Evolutionary conservation across 2,113 vertebrate genomes (phyloP).

Genomic region (Sander vitreus): DNA sequence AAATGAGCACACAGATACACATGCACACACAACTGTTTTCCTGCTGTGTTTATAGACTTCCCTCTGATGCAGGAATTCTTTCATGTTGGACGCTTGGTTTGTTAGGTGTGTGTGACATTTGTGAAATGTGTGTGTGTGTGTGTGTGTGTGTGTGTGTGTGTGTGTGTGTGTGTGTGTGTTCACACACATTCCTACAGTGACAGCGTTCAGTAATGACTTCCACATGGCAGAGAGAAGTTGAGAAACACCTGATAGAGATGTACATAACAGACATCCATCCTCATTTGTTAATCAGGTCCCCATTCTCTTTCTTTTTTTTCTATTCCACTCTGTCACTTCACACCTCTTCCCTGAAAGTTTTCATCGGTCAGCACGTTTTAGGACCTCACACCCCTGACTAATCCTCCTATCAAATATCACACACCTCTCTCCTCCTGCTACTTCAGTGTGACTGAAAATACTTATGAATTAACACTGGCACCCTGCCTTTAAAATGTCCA

Average conservation of each 20-base stretch:
- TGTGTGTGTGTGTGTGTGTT: not conserved
- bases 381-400: not conserved
- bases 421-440: not conserved
- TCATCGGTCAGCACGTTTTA: conserved; percentile 27
- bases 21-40: conserved; percentile 8
- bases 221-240: conserved; percentile 56
- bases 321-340: not conserved
- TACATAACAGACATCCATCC: conserved; percentile 11
- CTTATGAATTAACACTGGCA: conserved; percentile 31
- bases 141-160: conserved; percentile 2
- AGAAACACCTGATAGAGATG: conserved; percentile 23
- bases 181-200: conserved; percentile 24
- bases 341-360: conserved; percentile 26
- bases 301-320: not conserved
- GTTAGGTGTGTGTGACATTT: conserved; percentile 15
- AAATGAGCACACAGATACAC: conserved; percentile 11
- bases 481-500: not conserved
- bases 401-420: conserved; percentile 30
- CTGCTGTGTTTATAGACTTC: conserved; percentile 65
- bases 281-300: not conserved
- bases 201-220: conserved; percentile 66
- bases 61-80: conserved; percentile 53
- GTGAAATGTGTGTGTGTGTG: conserved; percentile 11
- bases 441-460: conserved; percentile 2
- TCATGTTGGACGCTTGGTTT: conserved; percentile 56